Percentiles rank a stretch among this genome's conserved stretches.
phyloP scores from a whole-genome alignment of 2,888 invertebrate species.

The Crocallis elinguaria region DNA sequence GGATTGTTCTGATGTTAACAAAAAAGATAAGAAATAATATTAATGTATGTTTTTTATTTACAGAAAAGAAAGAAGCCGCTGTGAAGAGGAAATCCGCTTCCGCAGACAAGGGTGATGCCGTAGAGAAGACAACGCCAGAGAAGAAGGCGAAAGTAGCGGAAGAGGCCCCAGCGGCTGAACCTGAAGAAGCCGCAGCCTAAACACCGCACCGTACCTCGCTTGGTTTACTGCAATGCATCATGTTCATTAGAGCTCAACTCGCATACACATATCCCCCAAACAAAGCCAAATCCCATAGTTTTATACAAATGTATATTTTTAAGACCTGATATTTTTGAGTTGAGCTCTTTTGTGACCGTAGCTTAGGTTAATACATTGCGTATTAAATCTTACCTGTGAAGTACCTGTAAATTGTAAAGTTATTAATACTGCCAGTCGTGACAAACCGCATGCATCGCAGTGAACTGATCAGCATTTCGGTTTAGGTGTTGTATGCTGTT shows the following conservation, averaged over 20 bases:
- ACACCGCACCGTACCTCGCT: slow-evolving; percentile 50
- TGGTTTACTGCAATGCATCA: slow-evolving; percentile 83
- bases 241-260: slow-evolving; percentile 79
- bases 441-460: slow-evolving; percentile 73
- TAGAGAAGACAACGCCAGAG: slow-evolving; percentile 88
- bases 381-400: slow-evolving; percentile 80
- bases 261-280: slow-evolving; percentile 65
- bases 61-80: slow-evolving; percentile 81
- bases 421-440: slow-evolving; percentile 67
- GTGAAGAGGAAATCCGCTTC: slow-evolving; percentile 89
- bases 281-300: slow-evolving; percentile 65
- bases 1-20: not conserved
- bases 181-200: slow-evolving; percentile 85
- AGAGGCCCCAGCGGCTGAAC: slow-evolving; percentile 81
- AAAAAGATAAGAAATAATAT: no score
- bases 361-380: slow-evolving; percentile 75
- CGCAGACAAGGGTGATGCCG: slow-evolving; percentile 80
- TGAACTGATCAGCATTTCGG: slow-evolving; percentile 70
- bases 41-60: slow-evolving; percentile 49
- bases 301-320: slow-evolving; percentile 50
- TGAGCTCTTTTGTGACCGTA: slow-evolving; percentile 78
- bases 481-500: slow-evolving; percentile 76
- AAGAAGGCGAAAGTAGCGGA: slow-evolving; percentile 90
- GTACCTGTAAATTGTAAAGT: slow-evolving; percentile 84
- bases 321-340: slow-evolving; percentile 63